A percentile compares a stretch with the other conserved stretches of the same genome.
Evolutionary conservation across 1,140 invertebrate species (phyloP).

Genomic region (Neelides sp.): DNA sequence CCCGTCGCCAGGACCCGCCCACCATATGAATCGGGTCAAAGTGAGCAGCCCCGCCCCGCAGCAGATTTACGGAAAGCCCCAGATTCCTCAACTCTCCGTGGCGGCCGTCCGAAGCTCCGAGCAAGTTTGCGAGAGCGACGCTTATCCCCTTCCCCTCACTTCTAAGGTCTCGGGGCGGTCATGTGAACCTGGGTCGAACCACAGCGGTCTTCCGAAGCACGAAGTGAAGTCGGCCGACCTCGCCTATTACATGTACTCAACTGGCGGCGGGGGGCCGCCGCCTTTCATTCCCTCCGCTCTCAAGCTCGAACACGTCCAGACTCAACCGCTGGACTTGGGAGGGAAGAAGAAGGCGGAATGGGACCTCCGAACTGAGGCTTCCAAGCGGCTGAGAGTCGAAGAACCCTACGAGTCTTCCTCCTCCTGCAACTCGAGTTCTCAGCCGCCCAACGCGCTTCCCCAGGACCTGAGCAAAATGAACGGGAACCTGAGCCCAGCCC

Average conservation of each 20-base stretch:
- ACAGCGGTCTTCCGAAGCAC: slow-evolving; percentile 30
- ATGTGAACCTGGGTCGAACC: slow-evolving; percentile 19
- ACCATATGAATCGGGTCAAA: slow-evolving; percentile 50
- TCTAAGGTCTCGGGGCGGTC: slow-evolving; percentile 53
- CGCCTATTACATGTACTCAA: slow-evolving; percentile 28
- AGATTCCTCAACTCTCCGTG: slow-evolving; percentile 32
- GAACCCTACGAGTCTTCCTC: no score
- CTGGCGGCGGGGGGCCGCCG: slow-evolving; percentile 19
- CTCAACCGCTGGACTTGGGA: slow-evolving; percentile 59
- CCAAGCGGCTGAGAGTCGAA: no score
- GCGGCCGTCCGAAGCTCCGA: slow-evolving; percentile 8
- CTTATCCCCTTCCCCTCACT: slow-evolving; percentile 46
- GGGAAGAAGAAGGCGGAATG: slow-evolving; percentile 44
- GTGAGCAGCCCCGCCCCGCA: slow-evolving; percentile 64
- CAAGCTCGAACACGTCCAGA: slow-evolving; percentile 34
- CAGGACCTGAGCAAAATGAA: no score
- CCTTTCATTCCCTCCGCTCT: slow-evolving; percentile 35
- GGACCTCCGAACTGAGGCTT: no score
- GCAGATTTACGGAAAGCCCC: slow-evolving; percentile 60
- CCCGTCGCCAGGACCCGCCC: slow-evolving; percentile 9
- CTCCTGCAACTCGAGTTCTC: no score
- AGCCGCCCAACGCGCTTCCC: no score
- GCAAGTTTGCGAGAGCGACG: slow-evolving; percentile 18
- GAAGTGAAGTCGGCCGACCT: slow-evolving; percentile 27
- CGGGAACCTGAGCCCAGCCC: no score